Conservation (phyloP, 2,113 vertebrate species). For the Miniopterus natalensis region DNA sequence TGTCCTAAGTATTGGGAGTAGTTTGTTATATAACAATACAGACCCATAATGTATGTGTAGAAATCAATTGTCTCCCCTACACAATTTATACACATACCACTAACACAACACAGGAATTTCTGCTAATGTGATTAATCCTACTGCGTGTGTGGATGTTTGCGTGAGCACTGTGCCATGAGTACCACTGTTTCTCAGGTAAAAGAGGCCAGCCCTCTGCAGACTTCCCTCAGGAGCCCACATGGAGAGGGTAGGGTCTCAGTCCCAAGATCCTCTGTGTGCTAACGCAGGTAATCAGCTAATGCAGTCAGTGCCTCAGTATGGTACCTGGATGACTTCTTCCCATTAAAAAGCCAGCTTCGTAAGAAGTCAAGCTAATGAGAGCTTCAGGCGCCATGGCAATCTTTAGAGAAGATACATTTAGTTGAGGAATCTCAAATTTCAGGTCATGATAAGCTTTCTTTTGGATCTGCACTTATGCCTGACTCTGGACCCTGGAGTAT, state of each 20-base stretch:
- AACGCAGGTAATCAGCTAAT: background rate
- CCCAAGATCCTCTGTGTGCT: background rate
- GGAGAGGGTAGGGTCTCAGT: background rate
- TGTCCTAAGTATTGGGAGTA: background rate
- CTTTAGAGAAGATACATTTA: conserved; percentile 32
- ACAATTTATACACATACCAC: background rate
- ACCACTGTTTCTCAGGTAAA: background rate
- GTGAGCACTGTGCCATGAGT: background rate
- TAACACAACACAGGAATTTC: background rate
- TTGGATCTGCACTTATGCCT: background rate
- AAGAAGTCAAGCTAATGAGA: conserved; percentile 13
- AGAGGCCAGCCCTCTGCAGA: background rate
- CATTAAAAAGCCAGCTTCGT: background rate
- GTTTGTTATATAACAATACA: background rate
- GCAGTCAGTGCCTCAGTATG: background rate
- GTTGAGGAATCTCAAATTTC: background rate
- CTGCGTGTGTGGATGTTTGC: background rate
- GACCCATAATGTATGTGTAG: background rate
- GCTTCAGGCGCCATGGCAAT: background rate
- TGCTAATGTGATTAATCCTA: background rate
- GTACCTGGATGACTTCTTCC: background rate
- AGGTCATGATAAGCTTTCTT: background rate
- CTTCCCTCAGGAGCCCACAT: background rate
- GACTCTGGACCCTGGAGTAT: background rate
- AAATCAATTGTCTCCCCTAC: background rate